Base-by-base conservation (phyloP, 1,140 invertebrate species). In the Cotesia glomerata region DNA sequence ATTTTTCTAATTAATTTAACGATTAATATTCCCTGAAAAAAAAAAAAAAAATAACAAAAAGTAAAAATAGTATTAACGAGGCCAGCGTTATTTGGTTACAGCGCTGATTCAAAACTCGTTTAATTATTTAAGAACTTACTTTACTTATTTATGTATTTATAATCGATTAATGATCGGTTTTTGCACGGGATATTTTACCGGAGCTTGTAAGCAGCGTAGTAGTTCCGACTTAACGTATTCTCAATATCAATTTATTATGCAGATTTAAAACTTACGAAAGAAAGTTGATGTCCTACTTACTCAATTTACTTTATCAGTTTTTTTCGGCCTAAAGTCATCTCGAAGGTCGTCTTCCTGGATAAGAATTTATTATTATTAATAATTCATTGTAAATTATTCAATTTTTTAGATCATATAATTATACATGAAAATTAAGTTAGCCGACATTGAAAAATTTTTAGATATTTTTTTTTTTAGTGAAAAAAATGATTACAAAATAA, bases 221-320 rank as follows among this genome's bases (percentile, higher is more conserved):
- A 13, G 59, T 64, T 64, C 18, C 39, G 7, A 45, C 26, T 26
- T 26, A 26, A 26, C 26, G 26, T 26, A 26, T 26, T 26, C 11
- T 45, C 39, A 45, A 11, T 45, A 45, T 45, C 39, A 49, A 65
- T 65, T 35, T 34, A 14, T 16, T 67, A 67, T 67, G 65, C 32
- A 54, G 51, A 67, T 67, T 67, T n/a, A 54, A 54, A 54, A 18
- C n/a, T 26, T 5, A 16, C 51, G 34, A 54, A 67, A 67, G 65
- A 67, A 67, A 67, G 65, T 67, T 34, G 65, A 18, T 39, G 69
- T 71, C 45, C 69, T 18, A 71, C 69, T 71, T 71, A 45, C 39
- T 45, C 39, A 45, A 45, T 45, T 45, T 9, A 45, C 11, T 45
- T 45, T 7, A 45, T n/a, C 49, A 64, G 45, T 54, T 36, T 8